Conservation (phyloP, 1,140 invertebrate genomes). For the Drosophila trapezifrons region DNA sequence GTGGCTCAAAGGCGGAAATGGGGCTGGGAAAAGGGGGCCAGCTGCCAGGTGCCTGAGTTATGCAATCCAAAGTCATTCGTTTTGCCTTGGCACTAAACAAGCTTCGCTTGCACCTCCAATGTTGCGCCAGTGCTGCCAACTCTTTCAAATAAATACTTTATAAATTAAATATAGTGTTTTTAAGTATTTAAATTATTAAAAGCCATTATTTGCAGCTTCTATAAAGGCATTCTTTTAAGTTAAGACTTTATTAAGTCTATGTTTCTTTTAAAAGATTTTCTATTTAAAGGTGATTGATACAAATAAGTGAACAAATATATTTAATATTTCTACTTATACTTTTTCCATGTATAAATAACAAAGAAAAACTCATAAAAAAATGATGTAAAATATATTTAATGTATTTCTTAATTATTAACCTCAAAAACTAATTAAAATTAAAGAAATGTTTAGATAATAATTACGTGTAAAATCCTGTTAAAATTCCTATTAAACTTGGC, state of each 20-base stretch:
- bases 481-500: background rate
- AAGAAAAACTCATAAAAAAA: too few species aligned
- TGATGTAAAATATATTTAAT: too few species aligned
- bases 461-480: background rate
- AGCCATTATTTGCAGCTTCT: too few species aligned
- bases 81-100: conserved; percentile 14
- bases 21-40: background rate
- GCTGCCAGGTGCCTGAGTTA: conserved; percentile 17
- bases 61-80: conserved; percentile 45
- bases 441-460: background rate
- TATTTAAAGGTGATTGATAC: too few species aligned
- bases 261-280: too few species aligned
- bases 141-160: background rate
- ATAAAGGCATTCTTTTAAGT: too few species aligned
- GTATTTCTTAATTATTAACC: too few species aligned
- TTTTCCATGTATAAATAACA: too few species aligned
- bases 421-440: background rate
- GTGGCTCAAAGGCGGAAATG: background rate
- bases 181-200: too few species aligned
- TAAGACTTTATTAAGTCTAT: too few species aligned
- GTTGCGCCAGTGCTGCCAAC: background rate
- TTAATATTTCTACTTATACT: too few species aligned
- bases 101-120: background rate
- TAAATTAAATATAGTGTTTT: background rate
- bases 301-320: too few species aligned